These are phyloP conservation scores for Ophthalmolycus amberensis DNA, from an alignment of 2,113 vertebrate genomes.

Conservation along the genomic window DNA sequence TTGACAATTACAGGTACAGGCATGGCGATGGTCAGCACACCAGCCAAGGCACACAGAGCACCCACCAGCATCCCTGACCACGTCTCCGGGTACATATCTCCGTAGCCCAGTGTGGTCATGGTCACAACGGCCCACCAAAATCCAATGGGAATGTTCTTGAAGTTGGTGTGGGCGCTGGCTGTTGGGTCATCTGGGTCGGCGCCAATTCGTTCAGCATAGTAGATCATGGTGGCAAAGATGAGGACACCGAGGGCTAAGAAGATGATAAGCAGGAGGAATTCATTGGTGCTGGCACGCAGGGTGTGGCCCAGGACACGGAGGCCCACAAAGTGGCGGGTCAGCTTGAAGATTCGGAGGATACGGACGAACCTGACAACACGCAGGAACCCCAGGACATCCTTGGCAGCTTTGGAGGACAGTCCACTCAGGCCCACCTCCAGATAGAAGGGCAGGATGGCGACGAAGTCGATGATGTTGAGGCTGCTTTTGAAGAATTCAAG, in stretches of 20 bases:
- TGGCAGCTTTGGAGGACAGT: slow-evolving; percentile 94
- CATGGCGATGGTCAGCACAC: slow-evolving; percentile 98
- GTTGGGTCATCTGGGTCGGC: slow-evolving; percentile 91
- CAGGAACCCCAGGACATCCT: slow-evolving; percentile 95
- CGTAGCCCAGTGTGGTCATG: slow-evolving; percentile 96
- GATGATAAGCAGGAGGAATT: slow-evolving; percentile 96
- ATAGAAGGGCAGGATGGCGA: slow-evolving; percentile 96
- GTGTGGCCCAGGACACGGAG: slow-evolving; percentile 94
- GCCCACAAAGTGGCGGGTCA: slow-evolving; percentile 95
- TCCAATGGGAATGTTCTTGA: slow-evolving; percentile 98
- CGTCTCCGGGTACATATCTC: slow-evolving; percentile 96
- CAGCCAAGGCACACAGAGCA: slow-evolving; percentile 92
- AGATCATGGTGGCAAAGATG: slow-evolving; percentile 98
- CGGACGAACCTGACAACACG: slow-evolving; percentile 93
- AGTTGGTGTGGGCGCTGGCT: slow-evolving; percentile 90
- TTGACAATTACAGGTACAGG: slow-evolving; percentile 98
- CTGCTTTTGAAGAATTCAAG: slow-evolving; percentile 93
- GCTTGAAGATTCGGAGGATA: slow-evolving; percentile 95
- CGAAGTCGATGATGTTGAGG: slow-evolving; percentile 97
- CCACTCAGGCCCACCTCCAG: slow-evolving; percentile 93
- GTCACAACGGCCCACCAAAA: slow-evolving; percentile 99
- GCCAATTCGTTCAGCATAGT: slow-evolving; percentile 94
- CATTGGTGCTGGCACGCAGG: slow-evolving; percentile 93
- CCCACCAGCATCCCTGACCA: slow-evolving; percentile 98
- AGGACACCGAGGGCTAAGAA: slow-evolving; percentile 94